Base-by-base conservation (phyloP, 2,888 invertebrate genomes). In the Diplazon laetatorius region DNA sequence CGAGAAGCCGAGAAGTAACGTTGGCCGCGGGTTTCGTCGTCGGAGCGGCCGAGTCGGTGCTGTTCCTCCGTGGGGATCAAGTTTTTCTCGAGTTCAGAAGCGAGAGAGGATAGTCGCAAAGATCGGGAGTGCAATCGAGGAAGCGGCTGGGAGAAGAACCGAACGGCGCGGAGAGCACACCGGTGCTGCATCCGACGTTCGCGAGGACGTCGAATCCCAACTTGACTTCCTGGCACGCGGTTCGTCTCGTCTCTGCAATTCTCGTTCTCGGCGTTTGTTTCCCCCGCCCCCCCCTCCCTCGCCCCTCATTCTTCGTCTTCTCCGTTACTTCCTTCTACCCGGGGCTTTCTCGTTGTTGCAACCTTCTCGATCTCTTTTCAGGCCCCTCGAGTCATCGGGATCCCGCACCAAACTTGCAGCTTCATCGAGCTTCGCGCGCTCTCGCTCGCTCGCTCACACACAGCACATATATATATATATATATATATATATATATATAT, bases 181-280 rank as follows among this genome's bases (percentile, higher is more conserved):
- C 30, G 52, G 5, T 52, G 52, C 30, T n/a, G n/a, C n/a, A n/a
- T n/a, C 2, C 48, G 37, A n/a, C 30, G 65, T 65, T 65, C 50
- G 48, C 65, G 48, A 37, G 37, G 50, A 83, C 87, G n/a, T 86
- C 87, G 88, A 87, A 88, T 89, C 86, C 86, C 37, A 85, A 87
- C 86, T 88, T 86, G 87, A 89, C 89, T 90, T 90, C 89, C 89
- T 89, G 88, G 87, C 90, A 90, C 87, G 88, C 90, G 88, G 87
- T 77, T 69, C 65, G 39, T 52, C 35, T 55, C 46, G 30, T 6
- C 55, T 55, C 35, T 35, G 8, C 30, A 14, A 55, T 55, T 55
- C 55, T 35, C 30, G 30, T 70, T 55, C 57, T 78, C 68, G 48
- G 50, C 73, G 63, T 76, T 63, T 75, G 52, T 77, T 60, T 74